Conservation (phyloP, 1,140 invertebrate genomes). For the Fopius arisanus region DNA sequence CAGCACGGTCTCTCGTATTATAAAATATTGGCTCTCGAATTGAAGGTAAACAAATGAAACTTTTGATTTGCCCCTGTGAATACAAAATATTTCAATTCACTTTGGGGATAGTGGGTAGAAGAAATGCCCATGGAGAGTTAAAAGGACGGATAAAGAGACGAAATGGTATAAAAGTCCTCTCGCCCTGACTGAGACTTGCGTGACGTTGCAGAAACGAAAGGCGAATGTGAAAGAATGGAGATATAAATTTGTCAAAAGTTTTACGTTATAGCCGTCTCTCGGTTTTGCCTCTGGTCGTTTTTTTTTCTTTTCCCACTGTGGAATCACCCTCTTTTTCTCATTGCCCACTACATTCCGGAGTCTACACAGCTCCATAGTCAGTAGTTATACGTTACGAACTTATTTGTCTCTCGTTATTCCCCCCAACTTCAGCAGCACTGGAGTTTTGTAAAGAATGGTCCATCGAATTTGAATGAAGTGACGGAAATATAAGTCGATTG, state of each 20-base stretch:
- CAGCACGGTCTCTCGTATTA: too few species aligned
- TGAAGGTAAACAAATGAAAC: constrained; percentile 5
- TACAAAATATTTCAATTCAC: neutral
- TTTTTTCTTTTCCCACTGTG: neutral
- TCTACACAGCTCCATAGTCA: neutral
- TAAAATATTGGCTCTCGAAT: neutral
- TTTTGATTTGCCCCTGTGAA: neutral
- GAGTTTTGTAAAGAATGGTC: constrained; percentile 14
- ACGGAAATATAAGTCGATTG: neutral
- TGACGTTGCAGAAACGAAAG: neutral
- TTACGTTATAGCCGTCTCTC: constrained; percentile 19
- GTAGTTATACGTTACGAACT: constrained; percentile 16
- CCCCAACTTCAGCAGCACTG: neutral
- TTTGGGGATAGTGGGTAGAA: neutral
- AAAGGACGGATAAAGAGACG: neutral
- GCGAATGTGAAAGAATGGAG: neutral
- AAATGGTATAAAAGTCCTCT: neutral
- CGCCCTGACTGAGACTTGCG: too few species aligned
- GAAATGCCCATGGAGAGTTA: neutral
- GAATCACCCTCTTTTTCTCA: neutral
- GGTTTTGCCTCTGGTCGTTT: constrained; percentile 1
- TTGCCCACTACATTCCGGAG: neutral
- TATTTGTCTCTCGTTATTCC: constrained; percentile 31
- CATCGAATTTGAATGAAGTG: constrained; percentile 27
- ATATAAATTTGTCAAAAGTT: constrained; percentile 33